A percentile compares a stretch with the other conserved stretches of the same genome.
These are phyloP conservation scores for Chrysemys picta DNA, from an alignment of 2,113 vertebrate species.

Conservation along the genomic window DNA sequence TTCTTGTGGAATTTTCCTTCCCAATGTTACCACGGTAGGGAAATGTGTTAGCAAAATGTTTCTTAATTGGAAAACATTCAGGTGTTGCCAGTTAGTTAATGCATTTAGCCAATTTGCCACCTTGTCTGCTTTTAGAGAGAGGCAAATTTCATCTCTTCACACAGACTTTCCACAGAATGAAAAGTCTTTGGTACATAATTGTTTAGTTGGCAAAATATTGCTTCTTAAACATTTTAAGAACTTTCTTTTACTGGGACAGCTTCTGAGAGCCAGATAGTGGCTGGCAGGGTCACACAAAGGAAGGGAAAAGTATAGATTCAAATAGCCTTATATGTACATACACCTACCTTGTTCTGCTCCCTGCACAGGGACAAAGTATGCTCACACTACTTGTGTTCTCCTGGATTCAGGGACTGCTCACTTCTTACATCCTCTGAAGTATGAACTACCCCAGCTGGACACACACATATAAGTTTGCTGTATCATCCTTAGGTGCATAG, in stretches of 20 bases:
- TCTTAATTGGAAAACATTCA: background rate
- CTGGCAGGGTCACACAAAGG: background rate
- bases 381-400: background rate
- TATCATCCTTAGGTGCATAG: background rate
- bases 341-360: rapidly evolving
- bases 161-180: background rate
- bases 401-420: background rate
- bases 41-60: background rate
- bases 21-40: background rate
- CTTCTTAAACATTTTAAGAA: rapidly evolving
- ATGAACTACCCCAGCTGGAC: too few relatives aligned
- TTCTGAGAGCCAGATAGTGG: background rate
- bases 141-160: background rate
- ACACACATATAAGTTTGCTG: background rate
- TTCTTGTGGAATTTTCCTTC: background rate
- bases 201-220: background rate
- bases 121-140: background rate
- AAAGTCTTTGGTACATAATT: background rate
- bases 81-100: background rate
- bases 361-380: background rate
- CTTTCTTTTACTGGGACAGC: rapidly evolving
- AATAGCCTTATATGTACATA: background rate
- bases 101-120: background rate
- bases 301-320: rapidly evolving
- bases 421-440: background rate